These are phyloP conservation scores for Noctua janthe DNA, from an alignment of 2,888 invertebrate species.

Conservation along the genomic window DNA sequence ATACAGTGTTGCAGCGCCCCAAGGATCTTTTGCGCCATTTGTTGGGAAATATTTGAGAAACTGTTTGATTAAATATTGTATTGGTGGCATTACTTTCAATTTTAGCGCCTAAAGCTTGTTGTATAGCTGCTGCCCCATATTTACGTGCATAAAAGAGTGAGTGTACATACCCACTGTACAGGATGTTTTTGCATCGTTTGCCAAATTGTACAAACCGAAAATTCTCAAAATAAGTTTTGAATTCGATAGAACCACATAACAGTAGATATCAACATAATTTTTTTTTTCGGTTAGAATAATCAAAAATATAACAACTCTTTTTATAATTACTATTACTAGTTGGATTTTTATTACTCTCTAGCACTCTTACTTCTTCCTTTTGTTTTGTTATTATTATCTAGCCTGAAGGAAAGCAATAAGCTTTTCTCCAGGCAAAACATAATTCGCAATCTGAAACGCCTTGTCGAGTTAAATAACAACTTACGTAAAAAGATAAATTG, in stretches of 20 bases:
- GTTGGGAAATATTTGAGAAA: neutral
- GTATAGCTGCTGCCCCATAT: neutral
- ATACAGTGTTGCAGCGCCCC: neutral
- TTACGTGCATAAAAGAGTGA: neutral
- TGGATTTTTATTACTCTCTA: neutral
- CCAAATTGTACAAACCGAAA: no score
- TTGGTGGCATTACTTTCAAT: neutral
- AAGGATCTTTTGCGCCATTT: neutral
- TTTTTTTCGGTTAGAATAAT: no score
- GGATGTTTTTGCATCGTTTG: no score
- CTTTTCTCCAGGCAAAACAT: constrained; percentile 2
- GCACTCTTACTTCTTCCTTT: neutral
- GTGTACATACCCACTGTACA: neutral
- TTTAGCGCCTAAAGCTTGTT: neutral
- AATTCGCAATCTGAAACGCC: constrained; percentile 23
- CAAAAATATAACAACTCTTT: neutral
- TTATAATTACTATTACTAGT: neutral
- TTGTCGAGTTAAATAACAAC: constrained; percentile 29
- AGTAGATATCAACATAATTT: no score
- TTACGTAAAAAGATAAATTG: constrained; percentile 43
- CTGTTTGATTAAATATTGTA: neutral
- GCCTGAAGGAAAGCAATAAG: neutral
- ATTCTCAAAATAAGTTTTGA: no score
- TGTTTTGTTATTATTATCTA: neutral
- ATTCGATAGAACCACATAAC: no score